Conservation (phyloP, 2,797 vertebrate species). For the Oryzias dopingdopingensis region DNA sequence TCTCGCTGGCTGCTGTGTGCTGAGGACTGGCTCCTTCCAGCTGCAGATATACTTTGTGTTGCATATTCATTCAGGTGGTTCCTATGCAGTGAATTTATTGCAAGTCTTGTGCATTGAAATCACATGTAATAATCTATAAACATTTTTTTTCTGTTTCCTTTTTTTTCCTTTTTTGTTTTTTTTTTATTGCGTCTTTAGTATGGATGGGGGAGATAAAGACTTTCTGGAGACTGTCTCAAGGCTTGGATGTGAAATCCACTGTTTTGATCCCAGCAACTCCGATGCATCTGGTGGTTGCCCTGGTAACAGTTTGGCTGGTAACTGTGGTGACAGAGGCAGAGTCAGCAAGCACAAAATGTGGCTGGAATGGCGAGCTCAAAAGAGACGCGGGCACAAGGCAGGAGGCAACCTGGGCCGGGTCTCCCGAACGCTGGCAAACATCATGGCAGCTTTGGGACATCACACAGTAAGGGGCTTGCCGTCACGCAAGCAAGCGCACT, state of each 20-base stretch:
- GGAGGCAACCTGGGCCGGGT: slow-evolving; percentile 58
- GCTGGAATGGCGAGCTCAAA: slow-evolving; percentile 76
- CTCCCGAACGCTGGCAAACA: slow-evolving; percentile 71
- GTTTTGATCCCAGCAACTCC: slow-evolving; percentile 75
- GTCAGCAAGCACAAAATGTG: slow-evolving; percentile 73
- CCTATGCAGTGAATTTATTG: slow-evolving; percentile 16
- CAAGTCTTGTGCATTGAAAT: slow-evolving; percentile 40
- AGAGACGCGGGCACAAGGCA: slow-evolving; percentile 46
- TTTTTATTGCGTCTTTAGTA: slow-evolving; percentile 59
- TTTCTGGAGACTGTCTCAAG: slow-evolving; percentile 67
- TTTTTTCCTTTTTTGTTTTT: slow-evolving; percentile 30
- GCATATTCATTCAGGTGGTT: slow-evolving; percentile 80
- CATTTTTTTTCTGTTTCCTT: slow-evolving; percentile 26
- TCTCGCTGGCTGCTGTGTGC: slow-evolving; percentile 72
- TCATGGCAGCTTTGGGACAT: slow-evolving; percentile 77
- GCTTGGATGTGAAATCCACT: slow-evolving; percentile 76
- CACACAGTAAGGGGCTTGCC: slow-evolving; percentile 58
- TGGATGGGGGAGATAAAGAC: slow-evolving; percentile 69
- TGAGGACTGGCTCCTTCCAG: slow-evolving; percentile 72
- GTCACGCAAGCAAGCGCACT: slow-evolving; percentile 13
- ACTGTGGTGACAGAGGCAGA: slow-evolving; percentile 58
- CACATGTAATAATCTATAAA: slow-evolving; percentile 51
- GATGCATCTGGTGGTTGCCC: slow-evolving; percentile 64
- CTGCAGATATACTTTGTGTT: slow-evolving; percentile 58
- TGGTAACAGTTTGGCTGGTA: slow-evolving; percentile 70